These are phyloP conservation scores for Campoplex nolae DNA, from an alignment of 2,888 invertebrate species.

Conservation along the genomic window DNA sequence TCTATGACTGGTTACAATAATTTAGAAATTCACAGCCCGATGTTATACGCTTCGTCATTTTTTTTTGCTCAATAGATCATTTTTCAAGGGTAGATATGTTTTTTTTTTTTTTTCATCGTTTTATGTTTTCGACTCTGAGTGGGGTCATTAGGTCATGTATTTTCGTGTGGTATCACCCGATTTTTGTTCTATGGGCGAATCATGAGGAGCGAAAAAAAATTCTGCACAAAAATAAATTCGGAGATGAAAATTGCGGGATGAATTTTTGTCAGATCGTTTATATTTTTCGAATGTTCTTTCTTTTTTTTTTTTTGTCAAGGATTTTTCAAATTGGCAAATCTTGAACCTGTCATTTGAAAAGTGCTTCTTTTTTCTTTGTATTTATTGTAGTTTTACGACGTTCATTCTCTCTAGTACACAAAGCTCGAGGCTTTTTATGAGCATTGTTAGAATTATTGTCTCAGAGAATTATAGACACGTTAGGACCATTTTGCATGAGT, in stretches of 20 bases:
- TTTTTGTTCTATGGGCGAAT: background rate
- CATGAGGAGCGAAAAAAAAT: background rate
- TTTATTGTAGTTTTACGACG: constrained; percentile 32
- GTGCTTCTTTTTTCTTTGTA: constrained; percentile 31
- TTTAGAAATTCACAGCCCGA: constrained; percentile 52
- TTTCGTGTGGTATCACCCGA: background rate
- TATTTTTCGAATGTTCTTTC: background rate
- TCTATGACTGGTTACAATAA: constrained; percentile 69
- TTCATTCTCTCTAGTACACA: background rate
- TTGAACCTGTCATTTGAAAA: constrained; percentile 51
- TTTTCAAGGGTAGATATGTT: constrained; percentile 39
- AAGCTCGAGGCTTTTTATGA: constrained; percentile 42
- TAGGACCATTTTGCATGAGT: constrained; percentile 44
- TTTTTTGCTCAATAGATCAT: constrained; percentile 64
- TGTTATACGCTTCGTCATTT: constrained; percentile 52
- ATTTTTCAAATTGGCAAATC: background rate
- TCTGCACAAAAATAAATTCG: background rate
- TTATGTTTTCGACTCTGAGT: constrained; percentile 42
- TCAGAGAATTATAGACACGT: constrained; percentile 39
- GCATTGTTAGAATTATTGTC: constrained; percentile 38
- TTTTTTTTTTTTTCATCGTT: constrained; percentile 56
- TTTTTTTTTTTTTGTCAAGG: background rate
- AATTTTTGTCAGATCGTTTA: background rate
- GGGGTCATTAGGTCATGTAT: constrained; percentile 31
- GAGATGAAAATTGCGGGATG: background rate